Evolutionary conservation across 2,113 vertebrate genomes (phyloP), one percentile per base, ranked within the genome.

Genomic region (Hemichromis elongatus): DNA sequence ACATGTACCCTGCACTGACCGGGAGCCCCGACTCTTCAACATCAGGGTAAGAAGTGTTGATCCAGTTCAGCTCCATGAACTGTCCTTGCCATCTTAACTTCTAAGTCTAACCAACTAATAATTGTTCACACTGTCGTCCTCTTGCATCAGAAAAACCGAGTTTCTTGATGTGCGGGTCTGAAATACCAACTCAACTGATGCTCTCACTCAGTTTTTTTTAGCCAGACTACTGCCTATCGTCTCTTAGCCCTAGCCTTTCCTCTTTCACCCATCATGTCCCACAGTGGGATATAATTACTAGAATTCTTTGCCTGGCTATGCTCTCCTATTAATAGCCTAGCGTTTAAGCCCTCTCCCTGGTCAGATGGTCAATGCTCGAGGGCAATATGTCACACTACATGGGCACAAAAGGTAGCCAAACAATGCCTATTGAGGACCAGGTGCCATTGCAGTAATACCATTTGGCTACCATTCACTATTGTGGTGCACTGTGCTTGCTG

Each of bases 291-390:
- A 93, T 95, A 95, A 95, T 95, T 95, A 94, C 92, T 85, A 88
- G 86, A 93, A 95, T 90, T 66, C 83, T 88, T 91, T 90, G 90
- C 83, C 89, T 95, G 93, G 92, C 90, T 91, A 91, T 93, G 91
- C 83, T 86, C 59, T 89, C 88, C 94, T 96, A 95, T 96, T 96
- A 95, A 94, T 96, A 96, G 95, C 90, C 91, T 85, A 84, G 89
- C 85, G 63, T 95, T 95, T 89, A 87, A 95, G 91, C 91, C 90
- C 90, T 94, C 84, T 92, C 92, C 93, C 92, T 95, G 95, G 94
- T 97, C 96, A 97, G 95, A 97, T 97, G 96, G 96, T 94, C 96
- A 95, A 82, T 88, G 96, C 96, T 95, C 83, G 92, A 95, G 96
- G 96, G 96, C 94, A 95, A 94, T 93, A 91, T 95, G 96, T 96